Evolutionary conservation across 2,888 invertebrate species (phyloP).

Genomic region (Metacarcinus magister): DNA sequence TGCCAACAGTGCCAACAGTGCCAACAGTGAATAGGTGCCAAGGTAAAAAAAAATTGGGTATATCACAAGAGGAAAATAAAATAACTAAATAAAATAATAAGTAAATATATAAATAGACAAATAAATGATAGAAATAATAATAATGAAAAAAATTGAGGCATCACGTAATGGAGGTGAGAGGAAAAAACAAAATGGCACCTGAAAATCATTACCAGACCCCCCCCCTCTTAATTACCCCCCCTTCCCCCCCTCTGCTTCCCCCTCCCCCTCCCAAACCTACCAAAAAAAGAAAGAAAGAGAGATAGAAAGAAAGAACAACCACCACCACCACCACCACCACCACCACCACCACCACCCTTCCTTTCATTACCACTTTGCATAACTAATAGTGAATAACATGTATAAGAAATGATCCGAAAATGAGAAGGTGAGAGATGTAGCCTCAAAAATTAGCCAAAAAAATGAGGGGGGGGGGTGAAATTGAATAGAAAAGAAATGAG

Average conservation of each 20-base stretch:
- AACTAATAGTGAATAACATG: too few relatives aligned
- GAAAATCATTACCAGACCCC: background rate
- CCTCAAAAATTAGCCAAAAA: too few relatives aligned
- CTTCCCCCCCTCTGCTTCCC: background rate
- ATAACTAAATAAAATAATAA: background rate
- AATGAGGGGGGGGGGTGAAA: too few relatives aligned
- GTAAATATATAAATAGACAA: background rate
- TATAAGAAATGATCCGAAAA: too few relatives aligned
- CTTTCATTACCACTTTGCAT: too few relatives aligned
- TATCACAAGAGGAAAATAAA: background rate
- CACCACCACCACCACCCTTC: too few relatives aligned
- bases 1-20: background rate
- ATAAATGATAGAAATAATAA: background rate
- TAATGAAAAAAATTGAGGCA: background rate
- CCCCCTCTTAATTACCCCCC: background rate
- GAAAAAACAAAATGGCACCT: slow-evolving; percentile 32
- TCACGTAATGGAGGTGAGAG: slow-evolving; percentile 30
- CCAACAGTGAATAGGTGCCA: background rate
- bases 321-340: background rate
- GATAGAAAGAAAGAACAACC: background rate
- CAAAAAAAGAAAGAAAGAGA: background rate
- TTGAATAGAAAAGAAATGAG: too few relatives aligned
- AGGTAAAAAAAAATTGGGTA: too few relatives aligned
- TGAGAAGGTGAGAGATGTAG: too few relatives aligned
- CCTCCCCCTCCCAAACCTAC: background rate